Conservation (phyloP, 1,140 invertebrate genomes). For the Xylocopa sonorina region DNA sequence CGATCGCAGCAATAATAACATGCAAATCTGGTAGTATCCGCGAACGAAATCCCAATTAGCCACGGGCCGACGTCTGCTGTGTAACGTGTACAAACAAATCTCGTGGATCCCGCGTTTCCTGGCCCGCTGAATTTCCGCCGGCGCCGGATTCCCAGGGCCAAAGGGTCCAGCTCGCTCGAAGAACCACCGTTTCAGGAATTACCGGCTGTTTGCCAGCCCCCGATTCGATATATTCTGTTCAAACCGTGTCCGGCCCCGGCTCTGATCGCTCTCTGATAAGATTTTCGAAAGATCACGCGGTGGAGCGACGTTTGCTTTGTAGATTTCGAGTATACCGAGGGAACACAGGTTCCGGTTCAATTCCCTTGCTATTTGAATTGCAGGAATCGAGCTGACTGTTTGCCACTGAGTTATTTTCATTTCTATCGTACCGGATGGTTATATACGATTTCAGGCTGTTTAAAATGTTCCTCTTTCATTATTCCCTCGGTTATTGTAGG, state of each 20-base stretch:
- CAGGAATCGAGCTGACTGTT: no score
- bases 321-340: background rate
- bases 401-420: no score
- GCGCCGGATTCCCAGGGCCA: conserved; percentile 13
- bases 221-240: conserved; percentile 33
- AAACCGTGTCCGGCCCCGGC: background rate
- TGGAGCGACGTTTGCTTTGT: background rate
- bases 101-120: conserved; percentile 19
- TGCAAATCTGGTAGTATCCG: conserved; percentile 4
- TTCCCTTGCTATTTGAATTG: background rate
- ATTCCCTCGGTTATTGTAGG: no score
- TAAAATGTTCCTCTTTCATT: no score
- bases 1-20: background rate
- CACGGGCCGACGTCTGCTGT: conserved; percentile 9
- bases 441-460: no score
- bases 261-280: background rate
- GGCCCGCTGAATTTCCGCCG: conserved; percentile 20
- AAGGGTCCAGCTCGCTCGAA: background rate
- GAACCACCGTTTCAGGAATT: conserved; percentile 31
- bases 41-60: conserved; percentile 37
- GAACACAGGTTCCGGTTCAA: background rate
- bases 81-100: conserved; percentile 43
- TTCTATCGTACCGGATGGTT: no score
- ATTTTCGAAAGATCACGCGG: background rate
- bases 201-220: conserved; percentile 30